Base-by-base conservation (phyloP, 2,888 invertebrate species). In the Crossocerus cetratus region DNA sequence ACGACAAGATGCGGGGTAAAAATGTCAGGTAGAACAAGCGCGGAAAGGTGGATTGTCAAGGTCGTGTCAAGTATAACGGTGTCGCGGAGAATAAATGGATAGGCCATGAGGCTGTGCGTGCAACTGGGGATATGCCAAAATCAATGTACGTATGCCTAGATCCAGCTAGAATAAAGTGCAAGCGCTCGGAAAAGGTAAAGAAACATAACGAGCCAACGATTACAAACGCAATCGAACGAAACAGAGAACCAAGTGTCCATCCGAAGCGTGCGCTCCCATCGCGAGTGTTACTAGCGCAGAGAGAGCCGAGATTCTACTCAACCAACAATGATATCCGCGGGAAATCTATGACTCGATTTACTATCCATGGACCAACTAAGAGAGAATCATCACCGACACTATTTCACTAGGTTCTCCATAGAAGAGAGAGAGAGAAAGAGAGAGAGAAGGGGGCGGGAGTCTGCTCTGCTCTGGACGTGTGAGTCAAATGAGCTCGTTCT, bases 31-130 rank as follows among this genome's bases (percentile, higher is more conserved):
- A 63, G 55, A 45, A 22, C 22, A 49, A 49, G 22, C n/a, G 32
- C 42, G 55, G n/a, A 45, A 44, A 65, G 60, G 67, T 32, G 32
- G 32, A 32, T 32, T 32, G 32, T 54, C 72, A 58, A 56, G 65
- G 54, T 21, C 65, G 69, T 32, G 32, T 32, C 8, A 32, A 32
- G 32, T 32, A 32, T 32, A 32, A 32, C 32, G 32, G 32, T 32
- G 32, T 32, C 8, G 32, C 32, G 11, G 32, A 32, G 32, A 32
- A 32, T 11, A 32, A 32, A 65, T 74, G 69, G 76, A 32, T 76
- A 84, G 86, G 86, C 86, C 86, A 87, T 87, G 87, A 87, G 87
- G 85, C 85, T 86, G 84, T 86, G 80, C 83, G 84, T 78, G 71
- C 71, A 78, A 74, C 69, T 63, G 74, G 72, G 74, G 74, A 69